Conservation (phyloP, 2,888 invertebrate genomes). For the Chymomyza amoena region DNA sequence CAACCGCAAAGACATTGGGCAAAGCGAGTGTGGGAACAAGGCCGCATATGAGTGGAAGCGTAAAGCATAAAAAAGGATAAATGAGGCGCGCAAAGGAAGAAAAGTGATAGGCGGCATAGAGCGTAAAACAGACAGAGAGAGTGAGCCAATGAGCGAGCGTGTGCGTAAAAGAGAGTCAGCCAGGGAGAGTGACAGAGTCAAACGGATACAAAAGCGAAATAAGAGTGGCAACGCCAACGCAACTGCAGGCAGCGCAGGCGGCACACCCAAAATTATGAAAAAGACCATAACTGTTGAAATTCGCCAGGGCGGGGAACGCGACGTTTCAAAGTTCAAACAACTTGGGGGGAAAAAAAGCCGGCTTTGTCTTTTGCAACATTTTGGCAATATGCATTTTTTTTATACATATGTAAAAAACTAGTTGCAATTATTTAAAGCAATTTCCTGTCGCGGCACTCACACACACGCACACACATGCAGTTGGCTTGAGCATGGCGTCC, state of each 20-base stretch:
- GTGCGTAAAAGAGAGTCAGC: not conserved
- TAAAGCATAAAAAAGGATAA: slow-evolving; percentile 68
- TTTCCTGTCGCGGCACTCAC: not conserved
- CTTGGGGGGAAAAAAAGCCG: slow-evolving; percentile 5
- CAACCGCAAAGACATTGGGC: not conserved
- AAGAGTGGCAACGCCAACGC: slow-evolving; percentile 73
- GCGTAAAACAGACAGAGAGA: slow-evolving; percentile 33
- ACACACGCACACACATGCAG: slow-evolving; percentile 21
- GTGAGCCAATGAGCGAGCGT: not conserved
- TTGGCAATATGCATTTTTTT: not conserved
- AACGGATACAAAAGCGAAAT: slow-evolving; percentile 70
- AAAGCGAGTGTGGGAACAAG: not conserved
- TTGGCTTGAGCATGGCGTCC: slow-evolving; percentile 57
- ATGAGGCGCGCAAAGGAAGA: slow-evolving; percentile 53
- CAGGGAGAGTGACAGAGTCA: slow-evolving; percentile 37
- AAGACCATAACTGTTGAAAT: slow-evolving; percentile 11
- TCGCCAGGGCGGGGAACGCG: not conserved
- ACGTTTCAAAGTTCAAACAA: not conserved
- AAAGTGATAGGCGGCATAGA: slow-evolving; percentile 46
- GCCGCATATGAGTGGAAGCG: not conserved
- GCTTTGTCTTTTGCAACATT: slow-evolving; percentile 16
- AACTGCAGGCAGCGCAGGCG: slow-evolving; percentile 51
- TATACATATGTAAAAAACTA: not conserved
- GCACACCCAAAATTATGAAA: slow-evolving; percentile 72
- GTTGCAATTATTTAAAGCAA: slow-evolving; percentile 3